Evolutionary conservation across 2,888 invertebrate genomes (phyloP).

Genomic region (Orchestes rusci): DNA sequence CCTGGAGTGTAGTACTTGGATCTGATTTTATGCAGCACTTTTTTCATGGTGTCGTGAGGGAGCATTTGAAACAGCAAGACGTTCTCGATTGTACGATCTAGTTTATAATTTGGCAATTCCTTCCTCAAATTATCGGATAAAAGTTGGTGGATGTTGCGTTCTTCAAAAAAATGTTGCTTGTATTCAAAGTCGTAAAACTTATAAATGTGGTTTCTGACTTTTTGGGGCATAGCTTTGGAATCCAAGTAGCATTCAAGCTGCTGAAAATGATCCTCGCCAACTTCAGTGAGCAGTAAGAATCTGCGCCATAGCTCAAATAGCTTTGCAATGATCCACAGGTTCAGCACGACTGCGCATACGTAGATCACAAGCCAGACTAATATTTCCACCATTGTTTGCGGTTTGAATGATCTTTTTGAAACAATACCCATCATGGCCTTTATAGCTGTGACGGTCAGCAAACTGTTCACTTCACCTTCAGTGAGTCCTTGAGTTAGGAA

Average conservation of each 20-base stretch:
- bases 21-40: conserved; percentile 9
- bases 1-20: conserved; percentile 12
- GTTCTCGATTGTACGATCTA: neutral
- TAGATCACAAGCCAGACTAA: too few relatives aligned
- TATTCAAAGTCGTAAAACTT: conserved; percentile 16
- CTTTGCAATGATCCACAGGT: too few relatives aligned
- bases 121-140: conserved; percentile 13
- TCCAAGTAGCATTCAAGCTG: conserved; percentile 15
- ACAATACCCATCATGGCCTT: too few relatives aligned
- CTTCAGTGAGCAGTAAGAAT: conserved; percentile 7
- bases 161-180: conserved; percentile 13
- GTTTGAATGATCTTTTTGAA: too few relatives aligned
- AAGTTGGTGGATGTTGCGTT: conserved; percentile 8
- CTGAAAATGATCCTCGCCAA: conserved; percentile 14
- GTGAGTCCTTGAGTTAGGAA: too few relatives aligned
- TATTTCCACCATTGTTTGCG: too few relatives aligned
- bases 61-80: conserved; percentile 11
- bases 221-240: conserved; percentile 13
- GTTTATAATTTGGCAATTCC: conserved; percentile 4
- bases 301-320: conserved; percentile 14
- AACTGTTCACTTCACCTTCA: too few relatives aligned
- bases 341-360: too few relatives aligned
- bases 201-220: conserved; percentile 12
- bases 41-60: conserved; percentile 11
- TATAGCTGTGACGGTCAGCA: too few relatives aligned